A percentile compares a stretch with the other conserved stretches of the same genome.
Conservation (phyloP, 2,797 vertebrate genomes). For the Rhyacichthys aspro region DNA sequence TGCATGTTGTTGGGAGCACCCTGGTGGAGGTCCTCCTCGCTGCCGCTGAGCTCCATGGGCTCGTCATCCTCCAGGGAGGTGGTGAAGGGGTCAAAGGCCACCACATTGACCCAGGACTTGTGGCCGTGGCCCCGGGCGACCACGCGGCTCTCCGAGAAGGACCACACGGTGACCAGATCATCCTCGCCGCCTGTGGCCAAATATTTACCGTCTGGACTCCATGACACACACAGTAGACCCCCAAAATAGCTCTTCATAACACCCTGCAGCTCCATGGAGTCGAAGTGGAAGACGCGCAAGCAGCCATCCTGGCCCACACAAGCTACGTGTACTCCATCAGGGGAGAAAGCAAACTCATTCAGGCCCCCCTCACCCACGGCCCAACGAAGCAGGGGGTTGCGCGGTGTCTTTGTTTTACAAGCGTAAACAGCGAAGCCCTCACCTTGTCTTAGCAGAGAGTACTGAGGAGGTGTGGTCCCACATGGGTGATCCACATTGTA, state of each 20-base stretch:
- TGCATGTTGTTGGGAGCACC: slow-evolving; percentile 71
- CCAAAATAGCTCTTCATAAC: slow-evolving; percentile 96
- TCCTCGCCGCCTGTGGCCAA: slow-evolving; percentile 91
- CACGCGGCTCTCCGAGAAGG: slow-evolving; percentile 87
- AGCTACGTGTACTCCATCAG: slow-evolving; percentile 88
- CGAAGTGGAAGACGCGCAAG: slow-evolving; percentile 90
- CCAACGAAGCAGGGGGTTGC: slow-evolving; percentile 92
- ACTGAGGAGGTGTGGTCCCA: slow-evolving; percentile 83
- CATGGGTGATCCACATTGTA: slow-evolving; percentile 90
- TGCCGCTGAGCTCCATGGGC: slow-evolving; percentile 79
- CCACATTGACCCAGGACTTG: slow-evolving; percentile 94
- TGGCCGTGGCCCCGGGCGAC: slow-evolving; percentile 91
- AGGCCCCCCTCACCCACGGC: slow-evolving; percentile 88
- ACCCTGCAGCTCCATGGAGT: slow-evolving; percentile 91
- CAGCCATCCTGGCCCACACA: slow-evolving; percentile 93
- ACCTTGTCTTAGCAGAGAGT: slow-evolving; percentile 87
- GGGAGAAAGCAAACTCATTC: slow-evolving; percentile 92
- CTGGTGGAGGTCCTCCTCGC: slow-evolving; percentile 81
- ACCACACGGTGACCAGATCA: slow-evolving; percentile 93
- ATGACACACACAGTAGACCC: slow-evolving; percentile 90
- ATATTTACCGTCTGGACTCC: slow-evolving; percentile 93
- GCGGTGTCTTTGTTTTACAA: slow-evolving; percentile 88
- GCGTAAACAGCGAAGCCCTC: slow-evolving; percentile 91
- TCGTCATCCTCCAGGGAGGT: slow-evolving; percentile 86
- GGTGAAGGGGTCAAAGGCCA: slow-evolving; percentile 91